These are phyloP conservation scores for Ophioninae sp. DNA, from an alignment of 2,888 invertebrate species.

Conservation along the genomic window DNA sequence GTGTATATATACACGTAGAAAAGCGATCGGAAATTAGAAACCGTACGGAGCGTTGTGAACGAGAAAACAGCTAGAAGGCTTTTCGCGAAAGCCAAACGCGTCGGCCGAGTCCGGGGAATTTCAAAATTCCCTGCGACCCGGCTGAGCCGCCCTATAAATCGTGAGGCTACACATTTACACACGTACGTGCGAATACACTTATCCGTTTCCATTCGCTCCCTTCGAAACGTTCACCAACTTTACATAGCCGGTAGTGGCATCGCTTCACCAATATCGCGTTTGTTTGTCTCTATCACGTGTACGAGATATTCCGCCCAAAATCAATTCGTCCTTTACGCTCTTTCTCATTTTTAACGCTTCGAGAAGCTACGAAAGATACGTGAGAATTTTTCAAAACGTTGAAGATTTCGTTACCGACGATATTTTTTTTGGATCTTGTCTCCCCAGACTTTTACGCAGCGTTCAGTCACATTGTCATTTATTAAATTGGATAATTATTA, in stretches of 20 bases:
- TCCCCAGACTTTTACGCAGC: neutral
- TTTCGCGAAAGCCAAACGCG: conserved; percentile 47
- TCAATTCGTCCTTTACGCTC: neutral
- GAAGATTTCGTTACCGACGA: too few relatives aligned
- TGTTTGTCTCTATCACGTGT: conserved; percentile 18
- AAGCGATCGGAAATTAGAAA: conserved; percentile 74
- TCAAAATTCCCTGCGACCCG: conserved; percentile 59
- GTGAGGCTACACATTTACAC: conserved; percentile 40
- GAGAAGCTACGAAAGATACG: too few relatives aligned
- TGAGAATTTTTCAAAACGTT: too few relatives aligned
- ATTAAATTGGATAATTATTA: too few relatives aligned
- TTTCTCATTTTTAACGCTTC: too few relatives aligned
- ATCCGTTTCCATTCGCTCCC: conserved; percentile 16
- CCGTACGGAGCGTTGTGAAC: conserved; percentile 61
- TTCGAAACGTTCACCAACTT: conserved; percentile 28
- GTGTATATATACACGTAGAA: conserved; percentile 58
- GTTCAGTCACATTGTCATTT: too few relatives aligned
- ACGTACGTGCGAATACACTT: conserved; percentile 57
- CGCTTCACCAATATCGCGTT: conserved; percentile 30
- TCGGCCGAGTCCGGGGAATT: conserved; percentile 41
- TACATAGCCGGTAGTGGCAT: conserved; percentile 46
- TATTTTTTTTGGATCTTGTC: too few relatives aligned
- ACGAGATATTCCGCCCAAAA: conserved; percentile 19
- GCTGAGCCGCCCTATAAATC: conserved; percentile 60
- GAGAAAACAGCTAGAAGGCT: conserved; percentile 45